phyloP scores from a whole-genome alignment of 2,888 invertebrate species.

The Acrobasis suavella region DNA sequence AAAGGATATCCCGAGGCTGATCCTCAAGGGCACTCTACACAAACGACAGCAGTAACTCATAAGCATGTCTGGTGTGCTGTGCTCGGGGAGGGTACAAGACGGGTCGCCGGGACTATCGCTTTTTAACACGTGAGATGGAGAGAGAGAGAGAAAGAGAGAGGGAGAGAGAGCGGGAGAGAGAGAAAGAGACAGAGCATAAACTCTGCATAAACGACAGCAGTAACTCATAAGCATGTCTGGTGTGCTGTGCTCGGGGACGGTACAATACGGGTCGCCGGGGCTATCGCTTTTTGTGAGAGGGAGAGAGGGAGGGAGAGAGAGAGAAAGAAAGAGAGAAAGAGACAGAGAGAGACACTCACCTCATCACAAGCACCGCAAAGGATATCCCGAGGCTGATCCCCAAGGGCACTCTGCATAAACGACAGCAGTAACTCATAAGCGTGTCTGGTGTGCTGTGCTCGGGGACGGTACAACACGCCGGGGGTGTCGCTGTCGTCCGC shows the following conservation, averaged over 20 bases:
- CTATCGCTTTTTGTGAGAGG: conserved; percentile 87
- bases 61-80: no score
- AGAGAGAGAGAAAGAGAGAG: no score
- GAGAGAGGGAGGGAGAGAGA: no score
- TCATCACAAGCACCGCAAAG: conserved; percentile 99
- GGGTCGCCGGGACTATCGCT: no score
- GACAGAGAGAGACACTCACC: conserved; percentile 72
- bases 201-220: conserved; percentile 98
- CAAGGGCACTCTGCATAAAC: conserved; percentile 98
- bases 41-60: no score
- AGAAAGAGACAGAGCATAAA: no score
- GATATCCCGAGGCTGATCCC: conserved; percentile 98
- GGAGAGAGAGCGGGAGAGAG: no score
- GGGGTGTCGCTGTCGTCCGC: conserved; percentile 97
- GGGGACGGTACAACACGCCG: conserved; percentile 96
- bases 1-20: no score
- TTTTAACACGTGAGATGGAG: no score
- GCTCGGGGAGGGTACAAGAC: no score
- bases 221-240: conserved; percentile 96
- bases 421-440: conserved; percentile 98
- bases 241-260: conserved; percentile 57
- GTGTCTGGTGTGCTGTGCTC: conserved; percentile 98
- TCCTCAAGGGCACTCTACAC: no score
- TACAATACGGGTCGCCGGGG: conserved; percentile 97
- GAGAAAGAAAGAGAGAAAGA: no score